A percentile compares a stretch with the other conserved stretches of the same genome.
Conservation (phyloP, 2,113 vertebrate genomes). For the Macrotus californicus region DNA sequence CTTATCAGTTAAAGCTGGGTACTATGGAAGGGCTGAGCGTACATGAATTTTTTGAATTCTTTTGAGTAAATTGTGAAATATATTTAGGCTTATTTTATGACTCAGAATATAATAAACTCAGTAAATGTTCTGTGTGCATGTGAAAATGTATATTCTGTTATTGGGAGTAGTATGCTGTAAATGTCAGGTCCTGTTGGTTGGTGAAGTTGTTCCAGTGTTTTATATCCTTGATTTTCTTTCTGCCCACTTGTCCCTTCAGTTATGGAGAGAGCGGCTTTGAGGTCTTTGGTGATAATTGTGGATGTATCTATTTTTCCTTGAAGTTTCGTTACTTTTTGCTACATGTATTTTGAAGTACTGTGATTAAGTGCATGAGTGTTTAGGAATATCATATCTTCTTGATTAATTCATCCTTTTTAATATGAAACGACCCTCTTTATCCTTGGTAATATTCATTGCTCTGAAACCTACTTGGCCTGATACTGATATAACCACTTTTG, state of each 20-base stretch:
- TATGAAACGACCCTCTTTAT: neutral
- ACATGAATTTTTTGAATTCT: neutral
- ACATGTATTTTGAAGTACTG: neutral
- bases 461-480: neutral
- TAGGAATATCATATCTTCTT: neutral
- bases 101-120: neutral
- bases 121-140: neutral
- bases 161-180: neutral
- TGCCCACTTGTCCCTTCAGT: neutral
- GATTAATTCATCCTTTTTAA: neutral
- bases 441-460: neutral
- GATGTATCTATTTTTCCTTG: neutral
- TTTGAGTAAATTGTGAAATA: neutral
- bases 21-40: neutral
- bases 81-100: slow-evolving; percentile 1
- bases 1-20: neutral
- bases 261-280: neutral
- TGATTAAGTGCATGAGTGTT: neutral
- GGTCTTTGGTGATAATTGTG: neutral
- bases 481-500: neutral
- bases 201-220: neutral
- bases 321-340: neutral
- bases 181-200: neutral
- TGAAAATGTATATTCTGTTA: neutral
- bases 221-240: neutral